Conservation (phyloP, 2,797 vertebrate species). For the Brachymystax lenok region DNA sequence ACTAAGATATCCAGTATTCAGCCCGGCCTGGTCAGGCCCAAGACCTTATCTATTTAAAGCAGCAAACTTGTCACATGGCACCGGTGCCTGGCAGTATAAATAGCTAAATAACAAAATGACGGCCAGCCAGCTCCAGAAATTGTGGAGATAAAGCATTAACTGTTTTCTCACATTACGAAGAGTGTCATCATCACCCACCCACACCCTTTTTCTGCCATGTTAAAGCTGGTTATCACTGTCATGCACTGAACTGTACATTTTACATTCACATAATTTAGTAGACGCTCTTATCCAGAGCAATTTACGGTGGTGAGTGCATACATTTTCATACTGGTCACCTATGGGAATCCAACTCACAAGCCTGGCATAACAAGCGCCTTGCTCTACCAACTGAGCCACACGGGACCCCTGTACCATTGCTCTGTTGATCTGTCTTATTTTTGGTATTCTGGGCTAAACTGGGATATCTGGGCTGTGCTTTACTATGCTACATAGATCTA, state of each 20-base stretch:
- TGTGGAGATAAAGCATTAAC: constrained; percentile 39
- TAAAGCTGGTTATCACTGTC: background rate
- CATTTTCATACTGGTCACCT: too few species aligned
- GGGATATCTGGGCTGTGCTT: background rate
- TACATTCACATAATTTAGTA: too few species aligned
- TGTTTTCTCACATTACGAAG: constrained; percentile 37
- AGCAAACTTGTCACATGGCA: constrained; percentile 64
- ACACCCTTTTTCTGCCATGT: background rate
- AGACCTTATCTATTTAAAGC: constrained; percentile 71
- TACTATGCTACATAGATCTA: background rate
- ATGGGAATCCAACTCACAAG: too few species aligned
- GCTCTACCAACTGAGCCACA: too few species aligned
- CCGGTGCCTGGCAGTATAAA: constrained; percentile 39
- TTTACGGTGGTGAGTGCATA: too few species aligned
- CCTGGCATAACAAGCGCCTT: background rate
- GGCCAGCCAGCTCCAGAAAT: constrained; percentile 25
- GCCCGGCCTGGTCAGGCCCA: constrained; percentile 34
- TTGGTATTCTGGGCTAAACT: background rate
- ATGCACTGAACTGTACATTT: background rate
- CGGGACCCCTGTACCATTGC: background rate
- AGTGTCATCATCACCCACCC: constrained; percentile 27
- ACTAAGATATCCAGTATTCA: constrained; percentile 70
- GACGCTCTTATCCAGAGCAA: too few species aligned
- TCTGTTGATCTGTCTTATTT: background rate
- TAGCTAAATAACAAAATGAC: constrained; percentile 35